Base-by-base conservation (phyloP, 64 coral and sea anemone species). In the Platygyra sinensis region DNA sequence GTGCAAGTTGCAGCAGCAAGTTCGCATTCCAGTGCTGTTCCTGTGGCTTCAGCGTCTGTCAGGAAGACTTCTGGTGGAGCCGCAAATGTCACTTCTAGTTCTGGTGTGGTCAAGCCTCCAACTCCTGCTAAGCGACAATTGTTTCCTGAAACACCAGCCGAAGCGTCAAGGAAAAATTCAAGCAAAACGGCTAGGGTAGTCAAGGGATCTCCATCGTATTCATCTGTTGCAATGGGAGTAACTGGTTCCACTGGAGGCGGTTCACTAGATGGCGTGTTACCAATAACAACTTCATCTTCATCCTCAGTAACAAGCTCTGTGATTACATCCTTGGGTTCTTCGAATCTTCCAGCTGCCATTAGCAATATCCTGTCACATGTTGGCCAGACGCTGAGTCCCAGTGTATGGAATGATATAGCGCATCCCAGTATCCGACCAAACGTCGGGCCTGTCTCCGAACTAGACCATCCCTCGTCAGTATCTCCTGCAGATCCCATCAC, bases 371-470 rank as follows among this genome's bases (percentile, higher is more conserved):
- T 97, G 31, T 97, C 95, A 0, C 86, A 97, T 55, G 95, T 97
- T 42, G 89, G 95, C 27, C 92, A 96, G 64, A 96, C 95, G 52
- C 72, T 96, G 55, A 93, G 95, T 90, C 95, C 95, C 50, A 96
- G 95, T 83, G 87, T 97, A 17, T 97, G 95, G 95, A 93, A 97
- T 87, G 89, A 97, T 29, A 97, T 97, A 52, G 79, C 95, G 31
- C 95, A 97, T 76, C 95, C 95, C 17, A 97, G 95, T 57, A 88
- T 87, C 74, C 82, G 91, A 88, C 91, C 81, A 78, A 49, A 76
- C n/a, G 90, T 28, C 57, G 77, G 76, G 15, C 33, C 73, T 52
- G 31, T 86, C 19, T 55, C 80, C 16, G 90, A 90, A 39, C 57
- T 64, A 54, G 94, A 96, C 49, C 80, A 81, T 59, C 65, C 87